Conservation (phyloP, 2,888 invertebrate species). For the Subacronicta megacephala region DNA sequence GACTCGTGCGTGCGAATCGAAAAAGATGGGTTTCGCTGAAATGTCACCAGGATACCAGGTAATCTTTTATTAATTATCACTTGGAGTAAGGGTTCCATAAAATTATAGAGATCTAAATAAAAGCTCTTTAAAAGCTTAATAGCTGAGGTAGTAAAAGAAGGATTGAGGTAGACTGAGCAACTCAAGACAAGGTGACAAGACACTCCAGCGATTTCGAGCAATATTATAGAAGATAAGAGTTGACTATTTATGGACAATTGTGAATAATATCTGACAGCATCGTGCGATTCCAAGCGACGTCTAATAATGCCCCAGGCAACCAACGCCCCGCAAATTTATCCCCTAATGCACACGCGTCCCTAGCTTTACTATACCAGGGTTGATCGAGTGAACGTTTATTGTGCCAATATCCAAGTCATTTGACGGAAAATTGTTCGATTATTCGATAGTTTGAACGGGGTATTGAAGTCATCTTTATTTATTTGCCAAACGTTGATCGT, state of each 20-base stretch:
- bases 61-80: no score
- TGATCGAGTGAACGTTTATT: conserved; percentile 35
- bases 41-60: no score
- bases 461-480: conserved; percentile 30
- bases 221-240: no score
- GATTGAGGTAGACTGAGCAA: background rate
- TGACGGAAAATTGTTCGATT: conserved; percentile 36
- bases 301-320: background rate
- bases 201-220: background rate
- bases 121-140: no score
- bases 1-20: background rate
- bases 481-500: conserved; percentile 2
- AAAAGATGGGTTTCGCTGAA: no score
- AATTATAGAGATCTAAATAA: no score
- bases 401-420: conserved; percentile 49
- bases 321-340: background rate
- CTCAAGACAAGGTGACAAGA: background rate
- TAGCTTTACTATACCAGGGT: conserved; percentile 13
- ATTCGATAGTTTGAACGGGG: conserved; percentile 29
- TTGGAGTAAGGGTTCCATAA: no score
- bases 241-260: no score
- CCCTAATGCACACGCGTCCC: conserved; percentile 5
- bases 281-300: background rate
- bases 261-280: no score
- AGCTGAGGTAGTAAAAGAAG: no score